phyloP scores from a whole-genome alignment of 2,888 invertebrate genomes.

The Andrena hattorfiana region DNA sequence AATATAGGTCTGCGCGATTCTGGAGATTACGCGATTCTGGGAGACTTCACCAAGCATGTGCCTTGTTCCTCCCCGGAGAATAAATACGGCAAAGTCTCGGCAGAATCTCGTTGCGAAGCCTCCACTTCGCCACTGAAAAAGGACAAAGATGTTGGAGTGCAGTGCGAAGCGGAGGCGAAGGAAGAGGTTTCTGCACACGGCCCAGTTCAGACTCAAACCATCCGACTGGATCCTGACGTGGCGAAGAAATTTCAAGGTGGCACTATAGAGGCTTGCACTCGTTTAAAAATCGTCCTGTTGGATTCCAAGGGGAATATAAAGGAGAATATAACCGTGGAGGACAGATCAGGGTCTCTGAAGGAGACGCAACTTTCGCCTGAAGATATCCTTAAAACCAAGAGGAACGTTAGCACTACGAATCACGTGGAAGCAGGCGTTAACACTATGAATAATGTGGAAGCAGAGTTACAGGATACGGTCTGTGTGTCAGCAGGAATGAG shows the following conservation, averaged over 20 bases:
- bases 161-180: background rate
- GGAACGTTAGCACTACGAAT: background rate
- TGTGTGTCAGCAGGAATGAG: background rate
- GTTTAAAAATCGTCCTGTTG: conserved; percentile 20
- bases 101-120: background rate
- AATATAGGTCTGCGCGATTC: background rate
- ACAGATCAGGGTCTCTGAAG: background rate
- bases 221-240: background rate
- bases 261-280: conserved; percentile 29
- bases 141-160: background rate
- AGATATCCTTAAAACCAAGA: background rate
- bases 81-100: background rate
- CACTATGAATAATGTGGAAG: background rate
- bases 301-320: background rate
- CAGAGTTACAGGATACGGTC: conserved; percentile 1
- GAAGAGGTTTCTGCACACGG: too few relatives aligned
- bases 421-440: conserved; percentile 4
- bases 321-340: too few relatives aligned
- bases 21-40: conserved; percentile 11
- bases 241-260: conserved; percentile 14
- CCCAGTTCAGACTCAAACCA: background rate
- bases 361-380: conserved; percentile 15
- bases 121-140: background rate
- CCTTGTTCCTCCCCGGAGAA: background rate
- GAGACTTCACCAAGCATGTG: background rate